Percentiles rank a stretch among this genome's conserved stretches.
These are phyloP conservation scores for Nephila pilipes DNA, from an alignment of 1,140 invertebrate genomes.

Conservation along the genomic window DNA sequence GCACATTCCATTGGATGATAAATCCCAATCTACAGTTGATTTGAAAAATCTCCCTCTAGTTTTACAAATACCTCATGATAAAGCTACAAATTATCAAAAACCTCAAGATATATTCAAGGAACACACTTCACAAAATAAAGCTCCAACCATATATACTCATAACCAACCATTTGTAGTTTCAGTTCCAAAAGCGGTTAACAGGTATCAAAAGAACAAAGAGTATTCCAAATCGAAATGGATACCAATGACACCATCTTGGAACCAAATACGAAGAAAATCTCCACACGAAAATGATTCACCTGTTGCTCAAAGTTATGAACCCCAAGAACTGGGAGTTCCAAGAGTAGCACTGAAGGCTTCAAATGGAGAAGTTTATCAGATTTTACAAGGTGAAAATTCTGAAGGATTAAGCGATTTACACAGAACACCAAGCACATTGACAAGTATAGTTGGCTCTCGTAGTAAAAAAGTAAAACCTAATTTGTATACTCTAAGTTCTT, in stretches of 20 bases:
- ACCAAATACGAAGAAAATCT: not conserved
- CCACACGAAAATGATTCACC: not conserved
- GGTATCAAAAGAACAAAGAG: conserved; percentile 14
- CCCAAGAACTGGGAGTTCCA: not conserved
- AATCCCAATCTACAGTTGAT: conserved; percentile 9
- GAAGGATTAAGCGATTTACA: not conserved
- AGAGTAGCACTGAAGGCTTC: not conserved
- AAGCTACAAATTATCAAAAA: not conserved
- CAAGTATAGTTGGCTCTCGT: not conserved
- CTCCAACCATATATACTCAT: not conserved
- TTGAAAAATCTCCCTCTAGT: conserved; percentile 2
- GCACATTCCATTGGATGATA: conserved; percentile 34
- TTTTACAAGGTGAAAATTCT: not conserved
- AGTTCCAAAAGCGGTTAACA: not conserved
- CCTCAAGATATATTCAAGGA: not conserved
- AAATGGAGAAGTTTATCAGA: not conserved
- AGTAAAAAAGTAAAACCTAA: not conserved
- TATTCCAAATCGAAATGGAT: conserved; percentile 43
- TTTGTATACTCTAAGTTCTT: not conserved
- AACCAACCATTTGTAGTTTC: not conserved
- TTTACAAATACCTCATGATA: not conserved
- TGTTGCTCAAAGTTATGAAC: not conserved
- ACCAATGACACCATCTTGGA: conserved; percentile 29
- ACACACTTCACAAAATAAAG: not conserved
- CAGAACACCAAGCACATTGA: not conserved